Evolutionary conservation across 2,797 vertebrate genomes (phyloP).

Genomic region (Arctocebus calabarensis): DNA sequence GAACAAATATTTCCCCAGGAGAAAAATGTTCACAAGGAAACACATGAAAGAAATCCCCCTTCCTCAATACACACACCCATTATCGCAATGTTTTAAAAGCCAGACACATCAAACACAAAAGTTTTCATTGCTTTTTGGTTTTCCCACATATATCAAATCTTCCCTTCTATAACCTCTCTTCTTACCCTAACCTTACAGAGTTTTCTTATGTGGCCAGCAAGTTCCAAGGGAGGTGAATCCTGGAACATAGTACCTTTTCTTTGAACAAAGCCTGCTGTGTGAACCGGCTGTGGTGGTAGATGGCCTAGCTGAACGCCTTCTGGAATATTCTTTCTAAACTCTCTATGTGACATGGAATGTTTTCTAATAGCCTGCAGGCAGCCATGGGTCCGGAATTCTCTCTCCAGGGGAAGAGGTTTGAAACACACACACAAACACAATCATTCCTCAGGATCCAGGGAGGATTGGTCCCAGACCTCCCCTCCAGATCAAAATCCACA

Average conservation of each 20-base stretch:
- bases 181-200: background rate
- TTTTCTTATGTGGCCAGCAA: background rate
- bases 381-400: background rate
- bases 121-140: background rate
- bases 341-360: background rate
- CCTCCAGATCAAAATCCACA: background rate
- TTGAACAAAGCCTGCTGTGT: background rate
- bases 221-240: background rate
- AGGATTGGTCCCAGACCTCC: background rate
- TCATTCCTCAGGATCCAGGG: background rate
- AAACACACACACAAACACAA: background rate
- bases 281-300: conserved; percentile 14
- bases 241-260: conserved; percentile 34
- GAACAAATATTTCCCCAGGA: background rate
- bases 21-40: background rate
- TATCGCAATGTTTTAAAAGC: conserved; percentile 23
- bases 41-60: conserved; percentile 25
- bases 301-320: background rate
- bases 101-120: background rate
- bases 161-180: background rate
- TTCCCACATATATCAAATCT: background rate
- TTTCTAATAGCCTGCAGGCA: background rate
- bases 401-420: background rate
- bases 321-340: conserved; percentile 27
- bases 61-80: conserved; percentile 34